These are phyloP conservation scores for Ylistrum balloti DNA, from an alignment of 1,140 invertebrate genomes.

Conservation along the genomic window DNA sequence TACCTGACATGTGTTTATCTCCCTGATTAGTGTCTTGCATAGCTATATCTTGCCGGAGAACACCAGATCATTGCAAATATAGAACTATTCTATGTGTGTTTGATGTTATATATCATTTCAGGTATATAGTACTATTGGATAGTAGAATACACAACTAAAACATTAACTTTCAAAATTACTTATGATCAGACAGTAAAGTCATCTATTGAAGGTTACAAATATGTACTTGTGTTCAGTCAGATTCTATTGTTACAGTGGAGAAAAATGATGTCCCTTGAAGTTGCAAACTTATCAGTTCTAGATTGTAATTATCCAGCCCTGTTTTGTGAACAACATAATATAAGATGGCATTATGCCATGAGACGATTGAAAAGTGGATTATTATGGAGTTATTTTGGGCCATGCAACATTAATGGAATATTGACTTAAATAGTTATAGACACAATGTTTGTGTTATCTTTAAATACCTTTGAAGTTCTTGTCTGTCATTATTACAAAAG, in stretches of 20 bases:
- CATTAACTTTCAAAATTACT: too few species aligned
- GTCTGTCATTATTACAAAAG: not conserved
- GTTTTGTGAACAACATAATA: constrained; percentile 24
- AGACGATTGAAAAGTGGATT: not conserved
- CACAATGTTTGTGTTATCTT: not conserved
- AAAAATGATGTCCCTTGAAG: not conserved
- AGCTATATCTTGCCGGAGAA: too few species aligned
- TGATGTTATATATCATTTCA: too few species aligned
- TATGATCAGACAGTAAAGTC: too few species aligned
- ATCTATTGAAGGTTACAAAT: too few species aligned
- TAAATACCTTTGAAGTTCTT: not conserved
- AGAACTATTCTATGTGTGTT: too few species aligned
- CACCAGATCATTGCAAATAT: too few species aligned
- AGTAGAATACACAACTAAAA: too few species aligned
- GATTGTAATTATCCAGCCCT: not conserved
- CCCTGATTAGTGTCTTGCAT: too few species aligned
- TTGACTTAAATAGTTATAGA: not conserved
- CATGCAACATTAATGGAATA: not conserved
- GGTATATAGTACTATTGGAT: too few species aligned
- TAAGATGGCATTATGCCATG: not conserved
- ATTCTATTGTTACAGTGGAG: not conserved
- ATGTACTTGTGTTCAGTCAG: not conserved
- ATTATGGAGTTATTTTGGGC: constrained; percentile 1
- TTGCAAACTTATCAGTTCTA: not conserved
- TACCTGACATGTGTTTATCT: too few species aligned